Percentiles rank a stretch among this genome's conserved stretches.
These are phyloP conservation scores for Oreochromis aureus DNA, from an alignment of 2,113 vertebrate genomes.

Conservation along the genomic window DNA sequence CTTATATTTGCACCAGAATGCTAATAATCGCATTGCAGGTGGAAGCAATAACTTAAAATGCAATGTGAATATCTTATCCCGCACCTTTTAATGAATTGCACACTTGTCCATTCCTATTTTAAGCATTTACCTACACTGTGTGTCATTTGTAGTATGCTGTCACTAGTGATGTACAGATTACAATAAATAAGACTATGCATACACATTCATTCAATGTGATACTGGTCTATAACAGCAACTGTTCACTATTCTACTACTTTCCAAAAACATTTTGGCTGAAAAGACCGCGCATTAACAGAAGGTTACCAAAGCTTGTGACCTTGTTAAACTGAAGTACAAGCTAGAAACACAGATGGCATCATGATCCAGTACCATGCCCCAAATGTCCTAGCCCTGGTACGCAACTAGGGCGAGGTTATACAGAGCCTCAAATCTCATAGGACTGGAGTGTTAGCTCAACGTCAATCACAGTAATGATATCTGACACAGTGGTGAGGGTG, in stretches of 20 bases:
- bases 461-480: constrained; percentile 71
- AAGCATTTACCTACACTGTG: neutral
- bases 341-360: constrained; percentile 52
- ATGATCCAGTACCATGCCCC: constrained; percentile 44
- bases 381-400: constrained; percentile 63
- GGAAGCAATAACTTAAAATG: neutral
- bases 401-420: constrained; percentile 68
- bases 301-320: constrained; percentile 40
- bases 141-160: neutral
- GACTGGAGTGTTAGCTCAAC: constrained; percentile 57
- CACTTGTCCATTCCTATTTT: neutral
- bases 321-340: constrained; percentile 35
- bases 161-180: neutral
- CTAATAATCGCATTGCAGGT: neutral
- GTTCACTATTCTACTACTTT: neutral
- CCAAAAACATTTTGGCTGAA: neutral
- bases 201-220: neutral
- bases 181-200: neutral
- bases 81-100: neutral
- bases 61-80: neutral
- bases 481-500: constrained; percentile 73
- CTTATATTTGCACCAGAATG: neutral
- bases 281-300: constrained; percentile 14
- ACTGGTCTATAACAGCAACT: neutral
- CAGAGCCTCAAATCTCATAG: constrained; percentile 66